These are phyloP conservation scores for Crocallis elinguaria DNA, from an alignment of 2,888 invertebrate genomes.

Conservation along the genomic window DNA sequence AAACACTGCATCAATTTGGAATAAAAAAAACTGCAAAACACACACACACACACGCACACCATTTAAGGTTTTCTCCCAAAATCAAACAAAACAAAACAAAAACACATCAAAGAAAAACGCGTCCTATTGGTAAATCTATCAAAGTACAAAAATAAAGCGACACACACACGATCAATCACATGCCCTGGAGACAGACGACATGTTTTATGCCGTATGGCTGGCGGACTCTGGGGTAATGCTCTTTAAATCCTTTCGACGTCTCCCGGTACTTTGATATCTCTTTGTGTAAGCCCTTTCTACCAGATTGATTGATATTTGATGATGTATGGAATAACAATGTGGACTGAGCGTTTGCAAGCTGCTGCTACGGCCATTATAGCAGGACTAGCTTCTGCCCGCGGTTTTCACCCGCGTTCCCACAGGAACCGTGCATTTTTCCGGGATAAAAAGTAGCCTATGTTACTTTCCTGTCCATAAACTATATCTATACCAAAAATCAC, in stretches of 20 bases:
- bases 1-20: too few relatives aligned
- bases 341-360: neutral
- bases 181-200: conserved; percentile 33
- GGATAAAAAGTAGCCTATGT: too few relatives aligned
- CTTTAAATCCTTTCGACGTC: neutral
- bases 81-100: neutral
- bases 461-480: too few relatives aligned
- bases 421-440: too few relatives aligned
- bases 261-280: neutral
- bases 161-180: conserved; percentile 23
- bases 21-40: too few relatives aligned
- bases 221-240: conserved; percentile 23
- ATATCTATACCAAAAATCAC: too few relatives aligned
- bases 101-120: too few relatives aligned
- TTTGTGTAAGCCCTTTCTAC: neutral
- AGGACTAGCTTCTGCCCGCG: too few relatives aligned
- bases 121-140: neutral
- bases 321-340: neutral
- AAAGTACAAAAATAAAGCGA: conserved; percentile 4
- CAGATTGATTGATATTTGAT: neutral
- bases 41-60: too few relatives aligned
- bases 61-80: too few relatives aligned
- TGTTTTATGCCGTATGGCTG: conserved; percentile 36
- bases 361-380: too few relatives aligned
- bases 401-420: too few relatives aligned